Base-by-base conservation (phyloP, 2,888 invertebrate species). In the Ptilodon capucinus region DNA sequence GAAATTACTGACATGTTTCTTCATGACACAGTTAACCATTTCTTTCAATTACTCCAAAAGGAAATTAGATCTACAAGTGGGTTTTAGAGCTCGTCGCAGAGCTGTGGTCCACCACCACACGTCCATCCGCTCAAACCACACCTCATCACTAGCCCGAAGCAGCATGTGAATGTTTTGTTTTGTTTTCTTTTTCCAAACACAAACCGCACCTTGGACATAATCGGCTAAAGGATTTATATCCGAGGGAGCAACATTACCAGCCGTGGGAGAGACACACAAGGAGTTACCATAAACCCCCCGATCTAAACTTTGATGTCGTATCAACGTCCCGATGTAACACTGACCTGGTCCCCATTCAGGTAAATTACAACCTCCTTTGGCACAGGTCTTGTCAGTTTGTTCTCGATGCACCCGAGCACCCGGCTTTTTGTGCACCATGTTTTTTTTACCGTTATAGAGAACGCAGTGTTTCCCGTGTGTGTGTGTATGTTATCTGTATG, bases 261-360 rank as follows among this genome's bases (percentile, higher is more conserved):
- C 93, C 93, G 64, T 94, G 94, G 94, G 94, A 94, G 88, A 86
- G 93, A 83, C 93, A 93, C 79, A 91, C 92, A 72, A 90, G 93
- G 81, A 90, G 89, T 84, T 90, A 90, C 84, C 90, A 87, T 85
- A 91, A 91, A 83, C 91, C 91, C 80, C 91, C 91, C 72, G 91
- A 91, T 76, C 87, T 91, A 84, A 88, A 85, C 80, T 91, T 91
- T 86, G 89, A 90, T 65, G 89, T 87, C 76, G 79, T 86, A 78
- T 74, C 80, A 73, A 83, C 88, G 81, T 86, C 92, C 80, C 63
- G 86, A 65, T 87, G 89, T 87, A 84, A 79, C 84, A 90, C 88
- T 64, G 88, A 90, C 74, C 76, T 91, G 84, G 86, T 91, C 77
- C 91, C 91, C 48, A 91, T 91, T 70, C 91, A 91, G 91, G 91